Conservation (phyloP, 2,888 invertebrate genomes). For the Sturmia bella region DNA sequence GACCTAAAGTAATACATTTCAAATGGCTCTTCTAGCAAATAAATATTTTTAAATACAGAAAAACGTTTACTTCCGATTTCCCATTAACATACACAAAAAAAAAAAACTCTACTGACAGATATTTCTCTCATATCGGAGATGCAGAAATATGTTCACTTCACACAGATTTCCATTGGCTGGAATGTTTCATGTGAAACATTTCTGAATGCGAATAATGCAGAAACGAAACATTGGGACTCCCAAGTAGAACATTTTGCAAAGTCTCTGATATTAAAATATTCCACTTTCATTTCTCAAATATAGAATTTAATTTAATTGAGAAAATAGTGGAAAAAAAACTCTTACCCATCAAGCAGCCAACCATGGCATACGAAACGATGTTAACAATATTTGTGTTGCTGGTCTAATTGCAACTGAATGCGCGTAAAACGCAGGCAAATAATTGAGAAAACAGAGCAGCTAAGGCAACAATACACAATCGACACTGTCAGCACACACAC, state of each 20-base stretch:
- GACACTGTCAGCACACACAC: not conserved
- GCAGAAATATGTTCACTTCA: too few species aligned
- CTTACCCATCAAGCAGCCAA: conserved; percentile 7
- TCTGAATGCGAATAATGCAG: not conserved
- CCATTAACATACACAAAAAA: too few species aligned
- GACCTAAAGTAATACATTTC: too few species aligned
- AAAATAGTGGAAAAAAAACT: conserved; percentile 3
- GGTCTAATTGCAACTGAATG: conserved; percentile 75
- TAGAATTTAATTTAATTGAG: not conserved
- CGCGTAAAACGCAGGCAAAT: conserved; percentile 66
- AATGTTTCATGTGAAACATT: too few species aligned
- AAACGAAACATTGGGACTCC: not conserved
- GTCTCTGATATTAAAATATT: too few species aligned
- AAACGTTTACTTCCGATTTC: too few species aligned
- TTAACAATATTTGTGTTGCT: conserved; percentile 47
- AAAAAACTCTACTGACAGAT: too few species aligned
- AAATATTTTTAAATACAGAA: too few species aligned
- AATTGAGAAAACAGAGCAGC: conserved; percentile 20
- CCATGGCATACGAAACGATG: not conserved
- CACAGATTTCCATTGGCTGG: too few species aligned
- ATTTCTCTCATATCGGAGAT: too few species aligned
- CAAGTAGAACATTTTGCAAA: too few species aligned
- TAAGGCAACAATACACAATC: conserved; percentile 2
- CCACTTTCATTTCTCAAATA: not conserved
- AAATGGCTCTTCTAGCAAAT: too few species aligned